Conservation (phyloP, 2,888 invertebrate genomes). For the Erebia ligea region DNA sequence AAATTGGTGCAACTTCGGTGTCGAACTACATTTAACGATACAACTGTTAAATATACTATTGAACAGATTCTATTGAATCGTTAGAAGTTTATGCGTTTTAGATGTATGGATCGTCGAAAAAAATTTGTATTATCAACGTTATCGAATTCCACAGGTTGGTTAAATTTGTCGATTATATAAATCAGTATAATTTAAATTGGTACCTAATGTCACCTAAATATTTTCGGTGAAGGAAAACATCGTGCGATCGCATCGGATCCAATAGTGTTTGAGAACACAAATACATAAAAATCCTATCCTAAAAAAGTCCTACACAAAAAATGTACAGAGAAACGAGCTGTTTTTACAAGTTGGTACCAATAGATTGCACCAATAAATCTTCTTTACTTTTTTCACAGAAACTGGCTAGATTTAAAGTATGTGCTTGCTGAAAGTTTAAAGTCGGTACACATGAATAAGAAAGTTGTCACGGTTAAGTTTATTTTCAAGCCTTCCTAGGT, state of each 20-base stretch:
- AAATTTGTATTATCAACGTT: too few relatives aligned
- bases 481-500: conserved; percentile 5
- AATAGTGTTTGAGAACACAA: too few relatives aligned
- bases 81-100: too few relatives aligned
- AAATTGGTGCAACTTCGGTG: conserved; percentile 10
- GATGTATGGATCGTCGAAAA: too few relatives aligned
- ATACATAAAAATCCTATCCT: too few relatives aligned
- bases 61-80: neutral
- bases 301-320: neutral
- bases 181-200: too few relatives aligned
- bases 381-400: conserved; percentile 5
- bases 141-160: too few relatives aligned
- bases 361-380: neutral
- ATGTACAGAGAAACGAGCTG: neutral
- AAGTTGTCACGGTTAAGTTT: conserved; percentile 3
- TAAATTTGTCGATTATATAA: too few relatives aligned
- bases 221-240: too few relatives aligned
- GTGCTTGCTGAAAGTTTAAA: neutral
- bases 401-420: conserved; percentile 7
- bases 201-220: too few relatives aligned
- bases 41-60: neutral
- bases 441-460: conserved; percentile 2
- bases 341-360: conserved; percentile 2
- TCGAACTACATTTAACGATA: neutral
- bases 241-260: too few relatives aligned